phyloP scores from a whole-genome alignment of 2,888 invertebrate species.

The Drosophila meridiana region DNA sequence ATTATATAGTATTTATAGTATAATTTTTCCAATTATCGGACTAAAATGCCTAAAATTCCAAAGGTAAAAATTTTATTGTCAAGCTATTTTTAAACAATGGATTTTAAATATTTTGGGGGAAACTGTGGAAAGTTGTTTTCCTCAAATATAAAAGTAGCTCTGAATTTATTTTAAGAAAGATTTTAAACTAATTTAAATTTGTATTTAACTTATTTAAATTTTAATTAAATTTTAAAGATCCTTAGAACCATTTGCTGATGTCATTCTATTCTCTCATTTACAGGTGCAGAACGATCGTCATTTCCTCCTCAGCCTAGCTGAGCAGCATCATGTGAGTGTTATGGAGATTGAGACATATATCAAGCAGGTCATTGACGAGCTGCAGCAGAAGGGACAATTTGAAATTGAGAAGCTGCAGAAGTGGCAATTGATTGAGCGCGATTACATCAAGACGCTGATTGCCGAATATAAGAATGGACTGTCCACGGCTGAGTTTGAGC shows the following conservation, averaged over 20 bases:
- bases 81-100: not conserved
- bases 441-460: conserved; percentile 80
- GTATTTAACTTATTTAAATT: too few species aligned
- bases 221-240: too few species aligned
- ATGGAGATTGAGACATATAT: conserved; percentile 82
- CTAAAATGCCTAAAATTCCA: not conserved
- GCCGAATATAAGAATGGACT: conserved; percentile 75
- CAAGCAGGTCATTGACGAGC: conserved; percentile 79
- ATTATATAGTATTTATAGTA: too few species aligned
- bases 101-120: not conserved
- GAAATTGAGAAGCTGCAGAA: conserved; percentile 80
- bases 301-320: conserved; percentile 76
- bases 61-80: not conserved
- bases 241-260: too few species aligned
- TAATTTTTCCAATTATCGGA: not conserved
- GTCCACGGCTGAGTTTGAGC: conserved; percentile 79
- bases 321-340: conserved; percentile 81
- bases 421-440: conserved; percentile 82
- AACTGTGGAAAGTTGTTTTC: too few species aligned
- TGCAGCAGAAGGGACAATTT: conserved; percentile 80
- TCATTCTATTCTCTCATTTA: not conserved
- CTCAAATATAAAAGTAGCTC: not conserved
- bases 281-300: conserved; percentile 78
- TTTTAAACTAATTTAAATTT: not conserved
- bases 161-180: not conserved